A percentile compares a stretch with the other conserved stretches of the same genome.
phyloP scores from a whole-genome alignment of 2,113 vertebrate species.

The Thryonomys swinderianus region DNA sequence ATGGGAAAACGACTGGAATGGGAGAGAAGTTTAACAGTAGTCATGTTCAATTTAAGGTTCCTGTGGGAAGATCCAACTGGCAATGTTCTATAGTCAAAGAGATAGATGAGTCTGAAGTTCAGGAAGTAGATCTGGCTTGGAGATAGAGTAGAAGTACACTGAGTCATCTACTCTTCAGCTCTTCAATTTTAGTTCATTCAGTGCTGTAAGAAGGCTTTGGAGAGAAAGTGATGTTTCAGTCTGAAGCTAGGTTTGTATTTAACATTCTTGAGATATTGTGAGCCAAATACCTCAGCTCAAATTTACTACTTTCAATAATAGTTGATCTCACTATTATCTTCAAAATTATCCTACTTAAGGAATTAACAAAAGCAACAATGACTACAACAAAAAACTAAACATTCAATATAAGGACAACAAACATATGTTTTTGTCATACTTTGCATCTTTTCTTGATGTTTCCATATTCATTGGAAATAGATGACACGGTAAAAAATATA shows the following conservation, averaged over 20 bases:
- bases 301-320: neutral
- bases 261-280: neutral
- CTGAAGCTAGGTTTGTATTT: neutral
- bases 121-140: neutral
- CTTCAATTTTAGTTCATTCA: constrained; percentile 46
- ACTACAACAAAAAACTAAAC: neutral
- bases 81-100: neutral
- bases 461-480: constrained; percentile 15
- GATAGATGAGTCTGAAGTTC: neutral
- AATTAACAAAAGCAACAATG: neutral
- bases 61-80: neutral
- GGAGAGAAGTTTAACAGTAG: neutral
- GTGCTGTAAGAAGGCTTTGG: neutral
- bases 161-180: neutral
- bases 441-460: neutral
- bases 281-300: neutral
- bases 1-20: neutral
- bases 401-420: neutral
- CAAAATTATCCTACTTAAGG: constrained; percentile 3
- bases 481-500: neutral
- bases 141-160: neutral
- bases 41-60: neutral
- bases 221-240: neutral
- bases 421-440: neutral
- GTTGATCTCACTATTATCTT: neutral